phyloP scores from a whole-genome alignment of 2,888 invertebrate species.

The Stictocephala bisonia region DNA sequence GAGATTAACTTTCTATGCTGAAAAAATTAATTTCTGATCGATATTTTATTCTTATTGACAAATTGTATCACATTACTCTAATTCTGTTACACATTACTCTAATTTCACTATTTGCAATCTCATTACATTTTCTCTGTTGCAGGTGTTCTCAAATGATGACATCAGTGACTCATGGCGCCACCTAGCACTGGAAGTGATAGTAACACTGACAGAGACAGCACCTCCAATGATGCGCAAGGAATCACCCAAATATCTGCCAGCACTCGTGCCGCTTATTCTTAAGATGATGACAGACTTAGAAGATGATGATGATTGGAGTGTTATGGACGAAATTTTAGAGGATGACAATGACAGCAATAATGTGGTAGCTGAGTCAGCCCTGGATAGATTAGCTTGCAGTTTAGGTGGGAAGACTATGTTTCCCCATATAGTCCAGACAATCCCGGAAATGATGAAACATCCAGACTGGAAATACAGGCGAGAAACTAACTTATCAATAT shows the following conservation, averaged over 20 bases:
- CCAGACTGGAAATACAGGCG: slow-evolving; percentile 84
- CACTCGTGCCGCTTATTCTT: slow-evolving; percentile 85
- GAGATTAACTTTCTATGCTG: too few relatives aligned
- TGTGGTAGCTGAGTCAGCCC: slow-evolving; percentile 94
- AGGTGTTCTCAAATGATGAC: slow-evolving; percentile 77
- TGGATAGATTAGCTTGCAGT: slow-evolving; percentile 97
- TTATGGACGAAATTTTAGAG: slow-evolving; percentile 87
- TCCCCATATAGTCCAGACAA: slow-evolving; percentile 85
- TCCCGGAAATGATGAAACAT: slow-evolving; percentile 88
- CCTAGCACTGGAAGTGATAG: slow-evolving; percentile 88
- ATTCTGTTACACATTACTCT: too few relatives aligned
- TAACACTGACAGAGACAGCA: slow-evolving; percentile 91
- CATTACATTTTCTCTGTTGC: slow-evolving; percentile 46
- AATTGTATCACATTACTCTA: too few relatives aligned
- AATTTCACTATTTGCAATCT: too few relatives aligned
- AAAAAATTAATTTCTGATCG: too few relatives aligned
- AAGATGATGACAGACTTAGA: slow-evolving; percentile 96
- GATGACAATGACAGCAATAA: slow-evolving; percentile 96
- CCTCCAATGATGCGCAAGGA: slow-evolving; percentile 97
- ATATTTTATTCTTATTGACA: too few relatives aligned
- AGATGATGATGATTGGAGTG: slow-evolving; percentile 90
- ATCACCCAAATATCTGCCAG: slow-evolving; percentile 83
- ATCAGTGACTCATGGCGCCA: slow-evolving; percentile 88
- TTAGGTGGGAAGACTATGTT: slow-evolving; percentile 94
- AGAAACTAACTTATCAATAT: too few relatives aligned